Evolutionary conservation across 2,888 invertebrate species (phyloP), one percentile per base, ranked within the genome.

Genomic region (Artemia sp.): DNA sequence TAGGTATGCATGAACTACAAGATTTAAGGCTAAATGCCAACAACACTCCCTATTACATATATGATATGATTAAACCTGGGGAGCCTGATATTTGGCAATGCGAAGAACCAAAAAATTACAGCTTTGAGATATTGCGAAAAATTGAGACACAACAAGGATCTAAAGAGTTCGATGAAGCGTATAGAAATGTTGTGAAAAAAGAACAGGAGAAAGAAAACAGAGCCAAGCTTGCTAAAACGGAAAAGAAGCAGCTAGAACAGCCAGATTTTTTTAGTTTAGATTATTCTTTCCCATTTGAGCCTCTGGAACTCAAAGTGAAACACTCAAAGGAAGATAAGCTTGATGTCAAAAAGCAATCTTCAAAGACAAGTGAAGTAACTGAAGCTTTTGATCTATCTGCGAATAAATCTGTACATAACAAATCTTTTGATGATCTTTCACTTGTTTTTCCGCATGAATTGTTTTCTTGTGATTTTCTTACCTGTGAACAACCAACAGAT

Each of bases 1-100:
- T 71, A 24, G 71, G 71, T 9, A 71, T 71, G 71, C 69, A 71
- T 67, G 71, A 71, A 24, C 58, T 71, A 10, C 71, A 71, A 50
- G 71, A 71, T 51, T 53, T 71, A 24, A 19, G 71, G 67, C 24
- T 58, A 3, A 58, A 58, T 58, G 64, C 64, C 2, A 58, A 58
- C 2, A 58, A 24, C 10, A 58, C 14, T 58, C 64, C 64, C 24
- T 58, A 58, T 24, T 58, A 58, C 9, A 58, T 58, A 19, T 58
- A 58, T 11, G 64, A 58, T 9, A 58, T 58, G 64, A 58, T 58
- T 10, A 58, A 58, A 10, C n/a, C 64, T 19, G 24, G 14, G 2
- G 8, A 58, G 64, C 64, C 64, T 2, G 64, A 58, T 58, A 58
- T 58, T 24, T 58, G 64, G 64, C 64, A 58, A 58, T 58, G 24